Evolutionary conservation across 2,113 vertebrate genomes (phyloP).

Genomic region (Pseudopodoces humilis): DNA sequence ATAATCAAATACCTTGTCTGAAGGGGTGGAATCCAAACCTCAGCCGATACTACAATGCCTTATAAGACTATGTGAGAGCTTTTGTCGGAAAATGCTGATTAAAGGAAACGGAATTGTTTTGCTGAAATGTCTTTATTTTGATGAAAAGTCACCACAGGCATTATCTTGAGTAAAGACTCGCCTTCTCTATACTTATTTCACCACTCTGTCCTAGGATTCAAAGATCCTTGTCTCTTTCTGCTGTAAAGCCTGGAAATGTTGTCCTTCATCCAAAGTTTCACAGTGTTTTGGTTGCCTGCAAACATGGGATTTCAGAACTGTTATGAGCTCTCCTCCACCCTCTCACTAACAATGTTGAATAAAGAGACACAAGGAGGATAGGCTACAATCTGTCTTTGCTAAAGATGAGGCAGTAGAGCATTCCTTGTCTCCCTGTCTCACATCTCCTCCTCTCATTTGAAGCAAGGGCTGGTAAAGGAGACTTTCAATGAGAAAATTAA

Average conservation of each 20-base stretch:
- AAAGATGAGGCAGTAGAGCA: neutral
- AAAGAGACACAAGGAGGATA: neutral
- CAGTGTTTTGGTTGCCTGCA: neutral
- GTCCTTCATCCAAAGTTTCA: neutral
- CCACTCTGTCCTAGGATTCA: neutral
- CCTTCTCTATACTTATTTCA: neutral
- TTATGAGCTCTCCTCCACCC: neutral
- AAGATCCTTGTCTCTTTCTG: neutral
- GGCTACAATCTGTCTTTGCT: neutral
- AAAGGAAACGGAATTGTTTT: slow-evolving; percentile 49
- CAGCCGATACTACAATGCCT: neutral
- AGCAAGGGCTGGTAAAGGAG: neutral
- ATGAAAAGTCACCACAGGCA: slow-evolving; percentile 18
- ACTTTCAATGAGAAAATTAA: neutral
- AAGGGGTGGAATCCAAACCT: neutral
- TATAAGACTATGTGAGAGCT: neutral
- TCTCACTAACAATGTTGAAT: neutral
- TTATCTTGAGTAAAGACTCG: neutral
- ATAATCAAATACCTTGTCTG: neutral
- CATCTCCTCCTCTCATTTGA: neutral
- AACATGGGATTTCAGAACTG: neutral
- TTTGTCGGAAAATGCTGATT: slow-evolving; percentile 52
- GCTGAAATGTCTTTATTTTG: slow-evolving; percentile 35
- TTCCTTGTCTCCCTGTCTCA: neutral
- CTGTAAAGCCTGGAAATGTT: neutral